Evolutionary conservation across 2,888 invertebrate genomes (phyloP), one percentile per base, ranked within the genome.

Genomic region (Cybosia mesomella): DNA sequence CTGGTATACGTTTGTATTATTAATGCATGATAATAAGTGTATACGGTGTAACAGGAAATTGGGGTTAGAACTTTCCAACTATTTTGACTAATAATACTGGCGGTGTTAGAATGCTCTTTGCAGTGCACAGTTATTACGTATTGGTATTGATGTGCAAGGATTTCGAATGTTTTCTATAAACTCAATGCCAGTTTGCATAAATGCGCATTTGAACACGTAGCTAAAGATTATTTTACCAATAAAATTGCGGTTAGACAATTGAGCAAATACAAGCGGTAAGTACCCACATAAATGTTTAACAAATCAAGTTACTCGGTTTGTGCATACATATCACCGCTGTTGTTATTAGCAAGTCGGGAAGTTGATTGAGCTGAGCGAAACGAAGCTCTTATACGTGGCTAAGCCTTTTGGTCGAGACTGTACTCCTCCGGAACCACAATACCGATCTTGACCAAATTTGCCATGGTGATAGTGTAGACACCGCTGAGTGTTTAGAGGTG

Each of bases 301-400:
- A 88, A 89, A 87, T 86, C 86, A 91, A 89, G 87, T 89, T 88
- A 86, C 85, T 84, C 85, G 85, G 87, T 86, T 87, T 84, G 84
- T 84, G 84, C 84, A 85, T 83, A 85, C 86, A 89, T 28, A 28
- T 28, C 2, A 28, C 28, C 28, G 3, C 28, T 5, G 28, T 28
- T 28, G 28, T 28, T 28, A 5, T 18, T 49, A 49, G 18, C 18
- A 15, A 18, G 4, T 7, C 15, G 49, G 4, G 4, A 49, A 11
- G 49, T 28, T 28, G 2, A 28, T 28, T 28, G 5, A 28, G n/a
- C n/a, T n/a, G n/a, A n/a, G n/a, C n/a, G n/a, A n/a, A n/a, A n/a
- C n/a, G n/a, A n/a, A n/a, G n/a, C n/a, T n/a, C n/a, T n/a, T n/a
- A n/a, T n/a, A n/a, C n/a, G n/a, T n/a, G n/a, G n/a, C n/a, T n/a